Evolutionary conservation across 2,797 vertebrate species (phyloP).

Genomic region (Heteromormyrus szaboi): DNA sequence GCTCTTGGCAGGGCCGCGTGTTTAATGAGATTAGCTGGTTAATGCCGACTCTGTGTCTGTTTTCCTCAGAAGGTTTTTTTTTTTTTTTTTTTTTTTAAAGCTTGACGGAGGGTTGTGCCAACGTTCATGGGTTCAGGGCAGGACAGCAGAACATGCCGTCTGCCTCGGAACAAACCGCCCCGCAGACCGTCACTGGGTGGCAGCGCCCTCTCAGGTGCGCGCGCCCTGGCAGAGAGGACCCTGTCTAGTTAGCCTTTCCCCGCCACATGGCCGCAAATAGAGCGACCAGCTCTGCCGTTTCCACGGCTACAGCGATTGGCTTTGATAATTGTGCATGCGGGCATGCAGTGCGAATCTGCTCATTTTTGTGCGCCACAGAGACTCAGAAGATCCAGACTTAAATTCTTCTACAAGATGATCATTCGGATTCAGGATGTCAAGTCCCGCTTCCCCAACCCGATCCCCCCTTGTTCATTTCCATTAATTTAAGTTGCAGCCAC

Average conservation of each 20-base stretch:
- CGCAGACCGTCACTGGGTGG: slow-evolving; percentile 24
- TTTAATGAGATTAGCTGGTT: slow-evolving; percentile 75
- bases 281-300: slow-evolving; percentile 44
- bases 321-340: slow-evolving; percentile 63
- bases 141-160: slow-evolving; percentile 43
- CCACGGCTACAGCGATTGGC: slow-evolving; percentile 53
- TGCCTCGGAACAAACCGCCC: slow-evolving; percentile 8
- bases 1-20: slow-evolving; percentile 59
- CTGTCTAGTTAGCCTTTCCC: slow-evolving; percentile 15
- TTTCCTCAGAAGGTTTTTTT: slow-evolving; percentile 43
- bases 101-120: slow-evolving; percentile 64
- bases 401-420: slow-evolving; percentile 11
- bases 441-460: neutral
- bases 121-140: slow-evolving; percentile 65
- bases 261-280: slow-evolving; percentile 25
- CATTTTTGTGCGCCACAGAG: slow-evolving; percentile 45
- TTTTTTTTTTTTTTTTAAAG: slow-evolving; percentile 59
- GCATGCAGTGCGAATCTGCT: slow-evolving; percentile 63
- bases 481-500: neutral
- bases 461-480: neutral
- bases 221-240: slow-evolving; percentile 34
- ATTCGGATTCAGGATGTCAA: neutral
- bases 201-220: slow-evolving; percentile 37
- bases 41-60: slow-evolving; percentile 73
- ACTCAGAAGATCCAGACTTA: slow-evolving; percentile 30